Conservation (phyloP, 2,797 vertebrate species). For the Coluber constrictor region DNA sequence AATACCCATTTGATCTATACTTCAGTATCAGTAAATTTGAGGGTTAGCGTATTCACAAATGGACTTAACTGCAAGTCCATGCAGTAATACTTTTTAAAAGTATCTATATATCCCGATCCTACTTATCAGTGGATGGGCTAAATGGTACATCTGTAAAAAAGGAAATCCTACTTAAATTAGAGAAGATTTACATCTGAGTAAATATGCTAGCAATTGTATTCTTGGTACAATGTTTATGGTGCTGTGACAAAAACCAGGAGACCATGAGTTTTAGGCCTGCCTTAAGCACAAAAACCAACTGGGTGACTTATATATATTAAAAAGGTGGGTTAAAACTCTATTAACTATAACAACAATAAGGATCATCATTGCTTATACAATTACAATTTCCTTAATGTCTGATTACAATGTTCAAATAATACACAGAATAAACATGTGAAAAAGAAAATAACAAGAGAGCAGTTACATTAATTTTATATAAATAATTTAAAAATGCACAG, state of each 20-base stretch:
- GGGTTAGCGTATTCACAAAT: not conserved
- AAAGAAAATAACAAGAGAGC: not conserved
- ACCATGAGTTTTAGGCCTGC: not conserved
- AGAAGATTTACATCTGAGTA: not conserved
- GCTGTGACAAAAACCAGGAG: not conserved
- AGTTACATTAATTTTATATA: not conserved
- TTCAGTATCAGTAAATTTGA: not conserved
- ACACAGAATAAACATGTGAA: not conserved
- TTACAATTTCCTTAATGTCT: not conserved
- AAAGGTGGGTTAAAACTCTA: not conserved
- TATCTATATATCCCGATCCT: not conserved
- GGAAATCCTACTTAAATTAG: not conserved
- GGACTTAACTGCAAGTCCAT: not conserved
- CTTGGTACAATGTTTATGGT: not conserved
- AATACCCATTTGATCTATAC: not conserved
- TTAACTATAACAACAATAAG: not conserved
- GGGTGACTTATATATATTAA: not conserved
- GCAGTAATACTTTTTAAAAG: not conserved
- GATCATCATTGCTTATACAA: not conserved
- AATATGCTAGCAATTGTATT: not conserved
- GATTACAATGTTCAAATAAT: not conserved
- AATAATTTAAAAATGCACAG: not conserved
- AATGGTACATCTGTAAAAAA: not conserved
- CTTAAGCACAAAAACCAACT: not conserved
- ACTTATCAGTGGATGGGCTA: not conserved